Evolutionary conservation across 1,140 invertebrate species (phyloP).

Genomic region (Physella acuta): DNA sequence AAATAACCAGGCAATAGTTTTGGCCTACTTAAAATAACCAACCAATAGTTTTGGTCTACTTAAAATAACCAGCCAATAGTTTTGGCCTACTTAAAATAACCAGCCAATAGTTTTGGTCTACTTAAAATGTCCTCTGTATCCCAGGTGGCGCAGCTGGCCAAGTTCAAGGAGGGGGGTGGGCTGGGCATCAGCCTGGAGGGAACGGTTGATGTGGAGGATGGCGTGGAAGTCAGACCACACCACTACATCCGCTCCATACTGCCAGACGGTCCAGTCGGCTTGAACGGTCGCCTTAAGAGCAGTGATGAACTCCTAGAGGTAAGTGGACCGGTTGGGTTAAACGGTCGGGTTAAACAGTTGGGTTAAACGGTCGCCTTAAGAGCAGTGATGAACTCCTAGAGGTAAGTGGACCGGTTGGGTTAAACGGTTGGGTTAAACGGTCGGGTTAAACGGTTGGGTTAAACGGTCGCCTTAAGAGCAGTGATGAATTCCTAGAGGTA

Average conservation of each 20-base stretch:
- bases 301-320: conserved; percentile 89
- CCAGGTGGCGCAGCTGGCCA: conserved; percentile 79
- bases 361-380: conserved; percentile 75
- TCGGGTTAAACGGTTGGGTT: conserved; percentile 91
- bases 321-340: too few species aligned
- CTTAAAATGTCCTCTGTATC: conserved; percentile 4
- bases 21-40: too few species aligned
- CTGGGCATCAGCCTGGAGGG: conserved; percentile 95
- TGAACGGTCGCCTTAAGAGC: conserved; percentile 76
- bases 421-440: conserved; percentile 85
- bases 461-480: conserved; percentile 76
- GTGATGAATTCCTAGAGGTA: conserved; percentile 86
- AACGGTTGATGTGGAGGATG: conserved; percentile 79
- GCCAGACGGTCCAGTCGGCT: conserved; percentile 90
- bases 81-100: background rate
- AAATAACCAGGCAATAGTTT: too few species aligned
- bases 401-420: too few species aligned
- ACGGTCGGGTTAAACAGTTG: too few species aligned
- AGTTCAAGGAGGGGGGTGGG: conserved; percentile 83
- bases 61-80: too few species aligned
- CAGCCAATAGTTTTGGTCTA: background rate
- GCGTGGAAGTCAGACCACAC: conserved; percentile 66
- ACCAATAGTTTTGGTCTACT: too few species aligned
- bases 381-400: conserved; percentile 88
- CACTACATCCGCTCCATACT: conserved; percentile 79